phyloP scores from a whole-genome alignment of 2,797 vertebrate species.

The Gypaetus barbatus region DNA sequence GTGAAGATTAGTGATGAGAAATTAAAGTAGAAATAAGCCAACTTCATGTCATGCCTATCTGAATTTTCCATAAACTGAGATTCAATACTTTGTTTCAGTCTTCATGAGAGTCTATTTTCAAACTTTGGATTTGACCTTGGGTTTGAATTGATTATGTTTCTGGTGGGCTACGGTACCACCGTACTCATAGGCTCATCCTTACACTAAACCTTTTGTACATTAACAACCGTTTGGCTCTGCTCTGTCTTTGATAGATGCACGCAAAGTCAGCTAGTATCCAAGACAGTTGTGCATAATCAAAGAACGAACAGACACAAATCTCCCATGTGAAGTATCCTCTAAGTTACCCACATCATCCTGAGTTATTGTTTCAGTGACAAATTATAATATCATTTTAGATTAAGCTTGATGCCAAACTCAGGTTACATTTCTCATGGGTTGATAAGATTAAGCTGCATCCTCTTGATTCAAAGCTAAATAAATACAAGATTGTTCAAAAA shows the following conservation, averaged over 20 bases:
- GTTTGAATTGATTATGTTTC: neutral
- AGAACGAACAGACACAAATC: neutral
- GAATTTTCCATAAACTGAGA: neutral
- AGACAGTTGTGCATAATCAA: neutral
- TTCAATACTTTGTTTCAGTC: neutral
- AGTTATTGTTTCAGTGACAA: neutral
- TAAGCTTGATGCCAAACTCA: neutral
- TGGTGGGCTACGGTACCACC: neutral
- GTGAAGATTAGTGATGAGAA: neutral
- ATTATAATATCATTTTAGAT: neutral
- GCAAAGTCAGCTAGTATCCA: neutral
- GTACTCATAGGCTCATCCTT: neutral
- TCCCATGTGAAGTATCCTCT: neutral
- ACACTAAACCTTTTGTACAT: neutral
- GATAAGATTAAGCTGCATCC: neutral
- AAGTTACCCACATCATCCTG: neutral
- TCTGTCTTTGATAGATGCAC: neutral
- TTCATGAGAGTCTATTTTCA: neutral
- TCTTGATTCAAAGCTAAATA: neutral
- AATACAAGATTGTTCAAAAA: neutral
- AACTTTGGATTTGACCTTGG: neutral
- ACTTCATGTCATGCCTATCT: neutral
- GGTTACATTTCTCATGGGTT: neutral
- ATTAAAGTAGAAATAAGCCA: neutral
- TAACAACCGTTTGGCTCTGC: neutral